Conservation (phyloP, 1,140 invertebrate genomes). For the Zaprionus inermis region DNA sequence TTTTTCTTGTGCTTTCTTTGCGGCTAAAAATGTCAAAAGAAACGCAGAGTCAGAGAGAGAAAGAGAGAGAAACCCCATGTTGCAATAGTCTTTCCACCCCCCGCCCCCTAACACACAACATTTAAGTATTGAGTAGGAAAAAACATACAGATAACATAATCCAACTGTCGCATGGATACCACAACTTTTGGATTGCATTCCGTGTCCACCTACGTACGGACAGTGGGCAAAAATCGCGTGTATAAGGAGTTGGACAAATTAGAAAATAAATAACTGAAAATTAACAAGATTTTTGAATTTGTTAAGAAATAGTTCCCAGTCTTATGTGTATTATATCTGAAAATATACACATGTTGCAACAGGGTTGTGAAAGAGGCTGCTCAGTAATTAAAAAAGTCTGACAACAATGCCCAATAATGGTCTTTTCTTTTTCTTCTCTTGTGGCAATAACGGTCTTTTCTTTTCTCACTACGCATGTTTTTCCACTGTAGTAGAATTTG, state of each 20-base stretch:
- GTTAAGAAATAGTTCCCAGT: neutral
- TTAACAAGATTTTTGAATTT: neutral
- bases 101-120: too few species aligned
- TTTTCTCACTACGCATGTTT: neutral
- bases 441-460: neutral
- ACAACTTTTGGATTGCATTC: neutral
- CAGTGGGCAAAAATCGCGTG: neutral
- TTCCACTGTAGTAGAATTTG: conserved; percentile 13
- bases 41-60: neutral
- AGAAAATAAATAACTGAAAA: neutral
- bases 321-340: neutral
- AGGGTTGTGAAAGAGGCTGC: conserved; percentile 4
- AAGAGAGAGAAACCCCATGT: conserved; percentile 33
- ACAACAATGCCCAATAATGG: neutral
- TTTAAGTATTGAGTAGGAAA: conserved; percentile 2
- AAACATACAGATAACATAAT: neutral
- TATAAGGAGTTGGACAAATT: too few species aligned
- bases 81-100: conserved; percentile 47
- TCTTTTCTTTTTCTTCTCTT: neutral
- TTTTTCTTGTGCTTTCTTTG: conserved; percentile 18
- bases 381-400: neutral
- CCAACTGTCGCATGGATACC: neutral
- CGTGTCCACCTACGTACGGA: conserved; percentile 1
- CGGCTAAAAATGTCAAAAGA: conserved; percentile 44
- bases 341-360: conserved; percentile 11